These are phyloP conservation scores for Tetanocera ferruginea DNA, from an alignment of 2,888 invertebrate genomes.

Conservation along the genomic window DNA sequence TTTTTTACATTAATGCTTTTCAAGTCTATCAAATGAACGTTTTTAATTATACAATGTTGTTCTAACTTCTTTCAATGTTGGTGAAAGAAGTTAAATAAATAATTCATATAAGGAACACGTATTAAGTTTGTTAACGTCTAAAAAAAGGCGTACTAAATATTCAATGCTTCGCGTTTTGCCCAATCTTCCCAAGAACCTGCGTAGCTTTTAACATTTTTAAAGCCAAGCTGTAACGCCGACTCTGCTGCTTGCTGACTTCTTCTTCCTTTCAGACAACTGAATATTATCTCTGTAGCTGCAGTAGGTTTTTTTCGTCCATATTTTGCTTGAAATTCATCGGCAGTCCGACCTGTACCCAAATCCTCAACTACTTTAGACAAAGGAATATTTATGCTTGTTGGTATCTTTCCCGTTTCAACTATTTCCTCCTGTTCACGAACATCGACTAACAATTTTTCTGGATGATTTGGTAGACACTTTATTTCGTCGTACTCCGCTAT, in stretches of 20 bases:
- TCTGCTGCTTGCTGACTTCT: slow-evolving; percentile 76
- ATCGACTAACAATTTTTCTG: slow-evolving; percentile 77
- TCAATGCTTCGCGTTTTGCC: slow-evolving; percentile 62
- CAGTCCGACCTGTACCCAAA: slow-evolving; percentile 47
- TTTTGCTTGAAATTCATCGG: slow-evolving; percentile 72
- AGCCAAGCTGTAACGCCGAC: slow-evolving; percentile 65
- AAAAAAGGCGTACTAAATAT: background rate
- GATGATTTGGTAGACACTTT: slow-evolving; percentile 70
- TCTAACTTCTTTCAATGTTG: too few relatives aligned
- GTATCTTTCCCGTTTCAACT: slow-evolving; percentile 78
- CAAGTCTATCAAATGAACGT: background rate
- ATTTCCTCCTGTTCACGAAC: slow-evolving; percentile 83
- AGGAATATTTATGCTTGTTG: slow-evolving; percentile 83
- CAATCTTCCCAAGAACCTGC: slow-evolving; percentile 67
- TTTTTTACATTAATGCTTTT: background rate
- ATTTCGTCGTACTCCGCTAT: slow-evolving; percentile 65
- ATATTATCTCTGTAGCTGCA: slow-evolving; percentile 74
- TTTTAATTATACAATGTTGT: too few relatives aligned
- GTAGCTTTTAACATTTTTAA: slow-evolving; percentile 62
- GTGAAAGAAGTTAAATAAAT: too few relatives aligned
- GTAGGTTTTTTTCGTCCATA: slow-evolving; percentile 75
- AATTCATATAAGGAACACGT: too few relatives aligned
- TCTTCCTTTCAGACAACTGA: slow-evolving; percentile 78
- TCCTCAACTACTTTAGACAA: slow-evolving; percentile 70
- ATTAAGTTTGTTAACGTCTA: too few relatives aligned